A percentile compares a stretch with the other conserved stretches of the same genome.
Evolutionary conservation across 1,140 invertebrate species (phyloP).

Genomic region (Calliopsis andreniformis): DNA sequence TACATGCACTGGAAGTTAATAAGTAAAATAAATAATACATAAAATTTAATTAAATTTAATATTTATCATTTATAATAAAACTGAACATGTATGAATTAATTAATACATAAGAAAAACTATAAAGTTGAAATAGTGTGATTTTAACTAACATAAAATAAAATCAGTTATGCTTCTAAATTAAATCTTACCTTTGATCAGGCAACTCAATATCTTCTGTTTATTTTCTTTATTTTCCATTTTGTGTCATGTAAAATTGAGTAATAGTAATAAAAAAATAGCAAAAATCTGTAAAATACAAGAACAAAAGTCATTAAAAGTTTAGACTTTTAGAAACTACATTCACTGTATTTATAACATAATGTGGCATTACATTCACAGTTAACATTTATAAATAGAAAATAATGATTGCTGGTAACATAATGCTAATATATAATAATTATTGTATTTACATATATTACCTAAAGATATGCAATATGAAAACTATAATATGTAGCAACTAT

Average conservation of each 20-base stretch:
- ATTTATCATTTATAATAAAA: not conserved
- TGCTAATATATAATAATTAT: too few species aligned
- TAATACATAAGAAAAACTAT: not conserved
- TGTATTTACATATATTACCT: too few species aligned
- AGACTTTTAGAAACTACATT: conserved; percentile 27
- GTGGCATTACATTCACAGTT: not conserved
- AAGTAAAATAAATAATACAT: not conserved
- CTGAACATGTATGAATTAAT: not conserved
- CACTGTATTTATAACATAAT: conserved; percentile 24
- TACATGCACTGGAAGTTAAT: not conserved
- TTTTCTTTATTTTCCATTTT: conserved; percentile 57
- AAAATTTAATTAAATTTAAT: not conserved
- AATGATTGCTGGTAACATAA: too few species aligned
- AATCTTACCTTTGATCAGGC: conserved; percentile 58
- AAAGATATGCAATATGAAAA: too few species aligned
- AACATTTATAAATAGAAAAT: not conserved
- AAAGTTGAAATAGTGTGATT: not conserved
- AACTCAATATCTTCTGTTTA: conserved; percentile 55
- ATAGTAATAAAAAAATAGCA: not conserved
- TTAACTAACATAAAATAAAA: conserved; percentile 6
- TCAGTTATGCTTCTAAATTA: not conserved
- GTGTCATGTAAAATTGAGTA: not conserved
- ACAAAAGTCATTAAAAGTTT: conserved; percentile 9
- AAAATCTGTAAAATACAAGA: conserved; percentile 32
- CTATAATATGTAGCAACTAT: too few species aligned